Evolutionary conservation across 2,113 vertebrate species (phyloP).

Genomic region (Ameiurus melas): DNA sequence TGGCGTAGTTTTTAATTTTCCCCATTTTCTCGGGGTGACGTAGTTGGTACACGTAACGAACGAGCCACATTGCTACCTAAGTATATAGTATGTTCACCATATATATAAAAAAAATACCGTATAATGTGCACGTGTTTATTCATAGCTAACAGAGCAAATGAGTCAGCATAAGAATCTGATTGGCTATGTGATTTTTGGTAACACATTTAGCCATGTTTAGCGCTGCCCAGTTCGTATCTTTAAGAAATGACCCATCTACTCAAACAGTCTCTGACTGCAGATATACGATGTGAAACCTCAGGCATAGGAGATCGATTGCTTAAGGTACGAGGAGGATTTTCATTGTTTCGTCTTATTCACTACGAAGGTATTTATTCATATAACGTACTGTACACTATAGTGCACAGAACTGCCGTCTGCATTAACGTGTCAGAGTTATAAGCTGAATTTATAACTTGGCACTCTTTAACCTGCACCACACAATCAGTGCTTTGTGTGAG

Average conservation of each 20-base stretch:
- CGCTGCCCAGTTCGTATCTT: neutral
- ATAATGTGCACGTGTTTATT: neutral
- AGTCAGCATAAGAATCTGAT: neutral
- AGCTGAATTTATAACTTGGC: neutral
- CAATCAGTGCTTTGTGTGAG: conserved; percentile 33
- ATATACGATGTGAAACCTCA: neutral
- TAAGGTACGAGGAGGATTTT: neutral
- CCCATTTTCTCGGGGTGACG: too few relatives aligned
- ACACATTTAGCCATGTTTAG: too few relatives aligned
- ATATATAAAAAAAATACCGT: too few relatives aligned
- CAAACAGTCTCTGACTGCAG: neutral
- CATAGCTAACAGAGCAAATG: neutral
- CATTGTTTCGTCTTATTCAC: neutral
- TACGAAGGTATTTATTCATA: neutral
- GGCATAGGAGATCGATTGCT: neutral
- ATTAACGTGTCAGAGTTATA: neutral
- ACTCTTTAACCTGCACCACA: neutral
- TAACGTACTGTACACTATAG: too few relatives aligned
- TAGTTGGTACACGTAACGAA: too few relatives aligned
- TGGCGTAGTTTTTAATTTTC: too few relatives aligned
- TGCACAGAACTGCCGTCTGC: neutral
- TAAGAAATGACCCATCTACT: neutral
- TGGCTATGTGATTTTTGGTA: neutral
- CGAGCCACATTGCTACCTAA: too few relatives aligned
- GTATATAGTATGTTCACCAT: too few relatives aligned